Evolutionary conservation across 2,797 vertebrate genomes (phyloP), one percentile per base, ranked within the genome.

Genomic region (Propithecus deckenii): DNA sequence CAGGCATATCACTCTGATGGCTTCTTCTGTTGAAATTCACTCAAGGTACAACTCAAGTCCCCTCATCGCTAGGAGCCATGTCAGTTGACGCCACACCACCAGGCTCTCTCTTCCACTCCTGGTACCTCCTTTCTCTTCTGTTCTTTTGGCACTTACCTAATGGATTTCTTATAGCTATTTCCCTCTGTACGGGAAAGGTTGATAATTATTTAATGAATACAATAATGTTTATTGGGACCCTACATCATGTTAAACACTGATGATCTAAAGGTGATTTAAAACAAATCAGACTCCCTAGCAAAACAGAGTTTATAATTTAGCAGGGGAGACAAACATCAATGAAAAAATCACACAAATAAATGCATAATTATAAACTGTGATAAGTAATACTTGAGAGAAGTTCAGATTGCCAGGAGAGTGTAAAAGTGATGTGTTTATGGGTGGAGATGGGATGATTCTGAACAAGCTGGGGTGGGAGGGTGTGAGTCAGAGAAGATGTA

Each of bases 31-130:
- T 43, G 63, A 46, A 72, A 48, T 71, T 86, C 38, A 48, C 25
- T 86, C 52, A 41, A 52, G 67, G 7, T 2, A 2, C 4, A 14
- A 25, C n/a, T 48, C 74, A 43, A 72, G 23, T 5, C 38, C 46
- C 11, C 4, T 1, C 13, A 11, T 8, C 7, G 4, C 76, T 2
- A 30, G 43, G 11, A 10, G 0, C 23, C 10, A 57, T 32, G 52
- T 20, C 38, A 20, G 23, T 4, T 4, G 52, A 38, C 23, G 2
- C 61, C 28, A 9, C 0, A 9, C 52, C 23, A 35, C 13, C 20
- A 43, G 20, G 15, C 17, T 35, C 12, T 69, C 23, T 74, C 32
- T 41, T 61, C 52, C 46, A 28, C 9, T 35, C n/a, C 52, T 12
- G 38, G n/a, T 41, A 43, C 14, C 23, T n/a, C 30, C 43, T 43